These are phyloP conservation scores for Hyla sarda DNA, from an alignment of 2,113 vertebrate species.

Conservation along the genomic window DNA sequence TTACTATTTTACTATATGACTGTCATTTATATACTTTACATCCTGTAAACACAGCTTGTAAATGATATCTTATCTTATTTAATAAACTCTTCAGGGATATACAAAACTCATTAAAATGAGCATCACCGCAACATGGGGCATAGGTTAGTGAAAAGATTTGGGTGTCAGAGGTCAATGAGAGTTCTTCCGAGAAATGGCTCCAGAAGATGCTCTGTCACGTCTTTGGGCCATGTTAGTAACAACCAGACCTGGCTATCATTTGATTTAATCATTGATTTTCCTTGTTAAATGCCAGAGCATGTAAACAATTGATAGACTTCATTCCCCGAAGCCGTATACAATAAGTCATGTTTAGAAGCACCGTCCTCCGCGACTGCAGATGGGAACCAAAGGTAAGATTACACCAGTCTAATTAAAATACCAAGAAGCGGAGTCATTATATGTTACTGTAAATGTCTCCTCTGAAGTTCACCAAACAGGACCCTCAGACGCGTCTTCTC, in stretches of 20 bases:
- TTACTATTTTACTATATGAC: background rate
- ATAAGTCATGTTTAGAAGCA: slow-evolving; percentile 26
- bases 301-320: slow-evolving; percentile 32
- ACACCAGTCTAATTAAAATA: slow-evolving; percentile 46
- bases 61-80: background rate
- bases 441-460: slow-evolving; percentile 47
- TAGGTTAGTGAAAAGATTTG: slow-evolving; percentile 27
- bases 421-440: slow-evolving; percentile 20
- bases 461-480: slow-evolving; percentile 22
- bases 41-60: background rate
- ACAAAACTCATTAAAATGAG: slow-evolving; percentile 6
- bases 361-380: background rate
- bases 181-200: slow-evolving; percentile 38
- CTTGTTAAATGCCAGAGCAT: slow-evolving; percentile 50
- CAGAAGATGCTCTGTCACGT: slow-evolving; percentile 20
- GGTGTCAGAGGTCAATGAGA: slow-evolving; percentile 33
- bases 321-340: slow-evolving; percentile 23
- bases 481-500: background rate
- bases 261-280: slow-evolving; percentile 49
- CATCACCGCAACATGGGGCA: background rate
- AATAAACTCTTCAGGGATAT: background rate
- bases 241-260: slow-evolving; percentile 41
- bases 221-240: slow-evolving; percentile 22
- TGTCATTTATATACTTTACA: background rate
- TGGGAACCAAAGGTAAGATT: slow-evolving; percentile 49